Evolutionary conservation across 2,888 invertebrate genomes (phyloP), one percentile per base, ranked within the genome.

Genomic region (Nomada fucata): DNA sequence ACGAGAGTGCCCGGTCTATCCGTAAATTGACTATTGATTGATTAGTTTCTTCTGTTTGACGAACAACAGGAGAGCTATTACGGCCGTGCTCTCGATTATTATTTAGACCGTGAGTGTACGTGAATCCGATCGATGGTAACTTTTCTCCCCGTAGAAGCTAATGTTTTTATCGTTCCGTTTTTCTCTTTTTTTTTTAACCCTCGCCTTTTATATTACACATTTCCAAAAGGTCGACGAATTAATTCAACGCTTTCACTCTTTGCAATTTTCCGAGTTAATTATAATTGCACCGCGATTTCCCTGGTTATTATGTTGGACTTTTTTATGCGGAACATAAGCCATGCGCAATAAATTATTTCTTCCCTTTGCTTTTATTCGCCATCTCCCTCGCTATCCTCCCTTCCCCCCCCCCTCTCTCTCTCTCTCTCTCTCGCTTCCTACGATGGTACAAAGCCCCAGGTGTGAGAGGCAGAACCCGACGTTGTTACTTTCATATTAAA

Each of bases 401-500:
- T 15, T 0, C n/a, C n/a, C n/a, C 47, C 2, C 47, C 76, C 75
- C 52, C 69, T 50, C 65, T 78, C 75, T 52, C 69, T 50, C 65
- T 67, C 55, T 5, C 61, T 63, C 44, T 29, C 20, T 7, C 60
- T 69, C 26, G 61, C 20, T 0, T 11, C 47, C 36, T 11, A 11
- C 53, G 59, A 50, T 50, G 42, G 47, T 71, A 69, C 55, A 84
- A 70, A 84, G 90, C 84, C 89, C 87, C 91, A 91, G 91, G 90
- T 91, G 91, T 86, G 88, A 88, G 88, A 85, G 87, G 88, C 86
- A 76, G 79, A 76, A 79, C 86, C 73, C 71, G 80, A 83, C 83
- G 88, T 90, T 91, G 91, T 92, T 92, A 90, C 89, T 92, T 92
- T 90, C 89, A 89, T 91, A 92, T 92, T 91, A 91, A 91, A 89